Conservation (phyloP, 1,140 invertebrate species). For the Trachelipus rathkii region DNA sequence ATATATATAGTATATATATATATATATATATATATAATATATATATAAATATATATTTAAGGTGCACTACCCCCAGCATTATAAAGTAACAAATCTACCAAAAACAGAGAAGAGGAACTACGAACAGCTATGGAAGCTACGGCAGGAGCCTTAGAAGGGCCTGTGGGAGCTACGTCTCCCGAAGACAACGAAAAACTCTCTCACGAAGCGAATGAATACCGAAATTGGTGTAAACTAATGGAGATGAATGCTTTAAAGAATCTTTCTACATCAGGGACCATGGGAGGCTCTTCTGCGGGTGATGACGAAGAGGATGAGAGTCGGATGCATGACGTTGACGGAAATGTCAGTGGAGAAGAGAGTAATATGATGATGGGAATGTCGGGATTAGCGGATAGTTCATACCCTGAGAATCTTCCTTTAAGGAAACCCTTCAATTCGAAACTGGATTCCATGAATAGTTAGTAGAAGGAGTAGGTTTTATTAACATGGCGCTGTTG, state of each 20-base stretch:
- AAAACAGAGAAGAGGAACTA: slow-evolving; percentile 44
- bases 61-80: slow-evolving; percentile 46
- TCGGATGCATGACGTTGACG: not conserved
- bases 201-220: slow-evolving; percentile 44
- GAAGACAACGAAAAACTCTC: slow-evolving; percentile 41
- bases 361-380: not conserved
- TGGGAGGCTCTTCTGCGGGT: slow-evolving; percentile 1
- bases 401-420: not conserved
- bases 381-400: not conserved
- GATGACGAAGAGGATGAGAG: not conserved
- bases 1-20: too few species aligned
- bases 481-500: not conserved
- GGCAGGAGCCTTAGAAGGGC: slow-evolving; percentile 31
- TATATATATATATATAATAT: too few species aligned
- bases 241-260: slow-evolving; percentile 45
- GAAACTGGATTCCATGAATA: not conserved
- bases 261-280: slow-evolving; percentile 24
- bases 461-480: not conserved
- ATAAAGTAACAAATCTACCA: slow-evolving; percentile 44
- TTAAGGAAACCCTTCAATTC: not conserved
- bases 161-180: slow-evolving; percentile 27
- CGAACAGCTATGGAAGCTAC: slow-evolving; percentile 41
- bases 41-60: slow-evolving; percentile 5
- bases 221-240: slow-evolving; percentile 46
- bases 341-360: not conserved